Evolutionary conservation across 2,113 vertebrate species (phyloP).

Genomic region (Hyla sarda): DNA sequence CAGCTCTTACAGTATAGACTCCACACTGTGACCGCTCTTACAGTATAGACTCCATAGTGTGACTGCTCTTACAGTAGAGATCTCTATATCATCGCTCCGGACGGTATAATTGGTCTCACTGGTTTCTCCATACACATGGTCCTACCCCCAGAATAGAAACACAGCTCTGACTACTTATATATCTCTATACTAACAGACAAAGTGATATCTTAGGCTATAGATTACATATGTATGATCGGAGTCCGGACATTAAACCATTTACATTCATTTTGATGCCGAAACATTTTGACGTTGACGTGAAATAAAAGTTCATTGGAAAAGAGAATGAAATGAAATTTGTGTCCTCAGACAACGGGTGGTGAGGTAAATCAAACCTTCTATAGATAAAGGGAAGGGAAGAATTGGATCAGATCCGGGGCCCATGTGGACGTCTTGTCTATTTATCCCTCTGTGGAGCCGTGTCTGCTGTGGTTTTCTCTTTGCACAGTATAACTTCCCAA

Average conservation of each 20-base stretch:
- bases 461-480: constrained; percentile 23
- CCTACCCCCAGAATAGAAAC: too few species aligned
- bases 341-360: constrained; percentile 12
- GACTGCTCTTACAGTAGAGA: too few species aligned
- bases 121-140: too few species aligned
- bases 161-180: too few species aligned
- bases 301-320: constrained; percentile 12
- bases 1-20: too few species aligned
- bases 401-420: background rate
- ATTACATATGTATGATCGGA: background rate
- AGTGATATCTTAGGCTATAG: background rate
- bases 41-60: too few species aligned
- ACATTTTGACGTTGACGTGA: background rate
- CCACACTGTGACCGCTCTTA: too few species aligned
- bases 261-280: constrained; percentile 14
- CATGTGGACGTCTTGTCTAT: constrained; percentile 34
- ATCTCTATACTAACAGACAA: background rate
- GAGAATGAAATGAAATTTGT: background rate
- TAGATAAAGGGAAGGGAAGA: background rate
- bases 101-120: too few species aligned
- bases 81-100: too few species aligned
- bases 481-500: constrained; percentile 10
- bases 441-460: constrained; percentile 5
- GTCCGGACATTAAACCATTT: too few species aligned
- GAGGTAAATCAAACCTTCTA: constrained; percentile 14